Evolutionary conservation across 2,888 invertebrate species (phyloP).

Genomic region (Galeruca laticollis): DNA sequence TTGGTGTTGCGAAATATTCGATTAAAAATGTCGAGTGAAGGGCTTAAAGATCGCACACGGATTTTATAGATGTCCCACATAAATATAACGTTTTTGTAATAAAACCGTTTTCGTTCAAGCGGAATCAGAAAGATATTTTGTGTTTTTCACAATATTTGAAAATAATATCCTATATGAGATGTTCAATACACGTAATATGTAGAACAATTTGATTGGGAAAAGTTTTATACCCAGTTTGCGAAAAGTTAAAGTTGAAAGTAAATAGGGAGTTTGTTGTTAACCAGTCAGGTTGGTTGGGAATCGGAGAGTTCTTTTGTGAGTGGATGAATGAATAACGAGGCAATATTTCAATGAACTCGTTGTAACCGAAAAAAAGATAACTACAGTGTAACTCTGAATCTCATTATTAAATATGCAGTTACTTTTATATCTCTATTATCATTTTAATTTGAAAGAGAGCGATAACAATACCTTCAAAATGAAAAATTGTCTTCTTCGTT

Average conservation of each 20-base stretch:
- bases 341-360: background rate
- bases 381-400: background rate
- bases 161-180: background rate
- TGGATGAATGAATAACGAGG: background rate
- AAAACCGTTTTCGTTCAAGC: background rate
- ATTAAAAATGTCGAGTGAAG: conserved; percentile 37
- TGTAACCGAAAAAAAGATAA: background rate
- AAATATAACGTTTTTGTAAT: background rate
- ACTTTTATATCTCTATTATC: conserved; percentile 6
- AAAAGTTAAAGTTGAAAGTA: background rate
- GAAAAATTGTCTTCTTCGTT: conserved; percentile 35
- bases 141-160: background rate
- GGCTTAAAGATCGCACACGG: background rate
- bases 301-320: background rate
- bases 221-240: background rate
- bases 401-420: conserved; percentile 1
- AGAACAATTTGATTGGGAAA: background rate
- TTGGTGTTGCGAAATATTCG: conserved; percentile 39
- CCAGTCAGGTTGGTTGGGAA: background rate
- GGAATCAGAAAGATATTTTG: background rate
- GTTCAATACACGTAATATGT: background rate
- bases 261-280: conserved; percentile 3
- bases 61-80: background rate
- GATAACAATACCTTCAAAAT: conserved; percentile 21
- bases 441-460: conserved; percentile 5